Evolutionary conservation across 2,113 vertebrate species (phyloP).

Genomic region (Cygnus buccinator): DNA sequence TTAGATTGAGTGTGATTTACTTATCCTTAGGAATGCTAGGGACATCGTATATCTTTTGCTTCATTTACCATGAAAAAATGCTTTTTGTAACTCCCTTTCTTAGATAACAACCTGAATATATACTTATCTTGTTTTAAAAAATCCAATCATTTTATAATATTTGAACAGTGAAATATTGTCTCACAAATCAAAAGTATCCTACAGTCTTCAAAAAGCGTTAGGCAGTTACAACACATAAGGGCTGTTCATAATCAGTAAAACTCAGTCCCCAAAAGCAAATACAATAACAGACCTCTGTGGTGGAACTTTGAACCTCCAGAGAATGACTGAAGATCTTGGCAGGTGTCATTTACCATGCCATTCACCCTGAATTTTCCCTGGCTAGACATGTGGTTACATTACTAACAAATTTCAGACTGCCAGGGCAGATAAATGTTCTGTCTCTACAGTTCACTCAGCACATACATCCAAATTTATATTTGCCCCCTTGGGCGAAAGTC

Average conservation of each 20-base stretch:
- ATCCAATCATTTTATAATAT: neutral
- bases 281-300: neutral
- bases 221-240: neutral
- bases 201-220: neutral
- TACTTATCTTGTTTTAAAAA: neutral
- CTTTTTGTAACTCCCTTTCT: neutral
- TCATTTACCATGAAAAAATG: neutral
- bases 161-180: neutral
- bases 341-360: slow-evolving; percentile 42
- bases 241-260: neutral
- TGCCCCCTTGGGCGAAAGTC: slow-evolving; percentile 17
- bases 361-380: slow-evolving; percentile 47
- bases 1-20: neutral
- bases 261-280: neutral
- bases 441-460: slow-evolving; percentile 1
- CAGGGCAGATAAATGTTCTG: slow-evolving; percentile 34
- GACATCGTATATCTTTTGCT: neutral
- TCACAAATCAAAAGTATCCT: neutral
- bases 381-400: slow-evolving; percentile 13
- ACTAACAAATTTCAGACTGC: slow-evolving; percentile 34
- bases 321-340: slow-evolving; percentile 21
- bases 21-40: neutral
- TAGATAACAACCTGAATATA: neutral
- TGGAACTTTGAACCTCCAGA: neutral
- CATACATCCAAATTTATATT: slow-evolving; percentile 41